Evolutionary conservation across 2,888 invertebrate genomes (phyloP).

Genomic region (Drosophila mulleri): DNA sequence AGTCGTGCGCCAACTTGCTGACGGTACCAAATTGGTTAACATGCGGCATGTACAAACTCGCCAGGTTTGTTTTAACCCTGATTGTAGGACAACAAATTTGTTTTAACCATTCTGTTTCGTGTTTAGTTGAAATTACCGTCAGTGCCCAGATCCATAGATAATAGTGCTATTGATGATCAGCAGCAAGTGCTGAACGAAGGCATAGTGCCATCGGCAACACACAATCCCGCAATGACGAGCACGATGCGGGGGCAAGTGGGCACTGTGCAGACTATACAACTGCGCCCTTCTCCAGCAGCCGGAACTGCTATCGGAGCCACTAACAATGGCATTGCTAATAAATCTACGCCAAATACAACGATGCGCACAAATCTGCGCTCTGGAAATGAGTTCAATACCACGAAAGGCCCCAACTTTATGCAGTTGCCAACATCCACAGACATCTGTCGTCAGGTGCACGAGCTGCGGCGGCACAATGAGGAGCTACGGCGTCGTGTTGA

Average conservation of each 20-base stretch:
- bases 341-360: conserved; percentile 22
- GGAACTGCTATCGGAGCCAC: conserved; percentile 25
- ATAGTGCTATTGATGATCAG: conserved; percentile 39
- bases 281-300: conserved; percentile 55
- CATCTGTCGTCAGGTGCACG: conserved; percentile 82
- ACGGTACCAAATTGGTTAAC: conserved; percentile 72
- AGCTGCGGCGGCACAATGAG: conserved; percentile 82
- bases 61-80: conserved; percentile 61
- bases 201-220: conserved; percentile 11
- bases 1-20: conserved; percentile 70
- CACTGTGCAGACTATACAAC: conserved; percentile 72
- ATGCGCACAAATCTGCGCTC: conserved; percentile 40
- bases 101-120: not conserved
- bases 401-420: conserved; percentile 68
- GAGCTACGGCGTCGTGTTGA: conserved; percentile 82
- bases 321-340: conserved; percentile 59
- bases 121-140: conserved; percentile 61
- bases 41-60: conserved; percentile 69
- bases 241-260: conserved; percentile 74
- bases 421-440: conserved; percentile 82
- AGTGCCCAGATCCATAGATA: conserved; percentile 41
- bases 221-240: conserved; percentile 51
- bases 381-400: conserved; percentile 36
- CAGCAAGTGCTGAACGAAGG: conserved; percentile 43
- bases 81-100: not conserved